Conservation (phyloP, 2,113 vertebrate species). For the Dromiciops gliroides region DNA sequence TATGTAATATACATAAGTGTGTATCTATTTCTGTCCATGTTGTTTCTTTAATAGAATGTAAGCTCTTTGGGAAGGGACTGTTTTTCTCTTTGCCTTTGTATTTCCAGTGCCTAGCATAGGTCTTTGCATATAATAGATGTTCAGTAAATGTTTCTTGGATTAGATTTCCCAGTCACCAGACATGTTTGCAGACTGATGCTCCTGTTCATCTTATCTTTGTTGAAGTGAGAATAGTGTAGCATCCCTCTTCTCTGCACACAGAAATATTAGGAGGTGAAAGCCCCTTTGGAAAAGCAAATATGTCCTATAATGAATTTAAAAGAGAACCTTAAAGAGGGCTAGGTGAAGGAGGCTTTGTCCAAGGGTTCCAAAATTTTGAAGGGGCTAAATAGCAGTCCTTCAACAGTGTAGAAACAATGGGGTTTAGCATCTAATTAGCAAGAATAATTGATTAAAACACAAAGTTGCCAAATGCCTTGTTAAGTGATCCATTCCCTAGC, state of each 20-base stretch:
- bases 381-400: neutral
- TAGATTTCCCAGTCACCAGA: neutral
- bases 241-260: neutral
- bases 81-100: neutral
- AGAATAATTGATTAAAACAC: neutral
- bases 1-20: too few species aligned
- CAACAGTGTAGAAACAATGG: neutral
- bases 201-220: neutral
- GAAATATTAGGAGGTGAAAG: neutral
- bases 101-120: neutral
- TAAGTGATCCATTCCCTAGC: neutral
- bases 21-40: neutral
- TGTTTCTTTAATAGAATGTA: neutral
- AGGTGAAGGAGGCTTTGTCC: neutral
- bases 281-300: neutral
- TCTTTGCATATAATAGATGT: neutral
- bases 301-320: neutral
- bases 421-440: neutral
- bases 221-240: neutral
- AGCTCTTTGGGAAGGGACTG: neutral
- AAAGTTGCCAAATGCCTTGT: neutral
- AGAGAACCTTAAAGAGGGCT: neutral
- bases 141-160: neutral
- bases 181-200: neutral
- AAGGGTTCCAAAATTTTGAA: neutral